Conservation (phyloP, 2,797 vertebrate genomes). For the Oreochromis grahami region DNA sequence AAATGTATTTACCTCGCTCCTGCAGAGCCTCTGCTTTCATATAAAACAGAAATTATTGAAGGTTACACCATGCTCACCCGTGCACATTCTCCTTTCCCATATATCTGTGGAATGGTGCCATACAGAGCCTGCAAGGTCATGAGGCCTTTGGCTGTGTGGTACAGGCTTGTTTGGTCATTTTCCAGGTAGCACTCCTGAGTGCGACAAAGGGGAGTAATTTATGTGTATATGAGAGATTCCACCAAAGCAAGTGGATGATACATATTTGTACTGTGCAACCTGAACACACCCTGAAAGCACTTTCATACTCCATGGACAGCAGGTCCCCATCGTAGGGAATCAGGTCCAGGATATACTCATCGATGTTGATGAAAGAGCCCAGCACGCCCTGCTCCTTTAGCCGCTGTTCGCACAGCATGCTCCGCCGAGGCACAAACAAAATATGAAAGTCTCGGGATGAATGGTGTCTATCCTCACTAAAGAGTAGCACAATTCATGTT, state of each 20-base stretch:
- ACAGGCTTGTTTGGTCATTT: slow-evolving; percentile 96
- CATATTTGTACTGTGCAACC: background rate
- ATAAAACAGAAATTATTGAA: background rate
- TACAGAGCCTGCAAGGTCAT: slow-evolving; percentile 96
- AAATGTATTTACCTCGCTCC: background rate
- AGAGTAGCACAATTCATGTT: background rate
- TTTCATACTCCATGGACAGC: slow-evolving; percentile 97
- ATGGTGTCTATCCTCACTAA: slow-evolving; percentile 86
- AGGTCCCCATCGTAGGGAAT: slow-evolving; percentile 97
- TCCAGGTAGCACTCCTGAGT: slow-evolving; percentile 95
- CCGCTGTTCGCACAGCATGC: slow-evolving; percentile 92
- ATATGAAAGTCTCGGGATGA: slow-evolving; percentile 91
- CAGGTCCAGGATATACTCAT: slow-evolving; percentile 94
- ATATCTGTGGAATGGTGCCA: slow-evolving; percentile 96
- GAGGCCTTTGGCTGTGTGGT: slow-evolving; percentile 95
- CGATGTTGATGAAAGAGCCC: slow-evolving; percentile 88
- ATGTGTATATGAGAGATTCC: background rate
- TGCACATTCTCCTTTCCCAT: slow-evolving; percentile 95
- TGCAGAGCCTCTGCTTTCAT: background rate
- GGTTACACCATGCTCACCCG: slow-evolving; percentile 74
- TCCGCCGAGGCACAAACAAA: slow-evolving; percentile 93
- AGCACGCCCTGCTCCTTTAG: slow-evolving; percentile 92
- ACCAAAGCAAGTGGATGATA: background rate
- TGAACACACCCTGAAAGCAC: slow-evolving; percentile 86
- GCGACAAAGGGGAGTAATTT: background rate